Percentiles rank a stretch among this genome's conserved stretches.
Evolutionary conservation across 2,888 invertebrate species (phyloP).

Genomic region (Abrostola tripartita): DNA sequence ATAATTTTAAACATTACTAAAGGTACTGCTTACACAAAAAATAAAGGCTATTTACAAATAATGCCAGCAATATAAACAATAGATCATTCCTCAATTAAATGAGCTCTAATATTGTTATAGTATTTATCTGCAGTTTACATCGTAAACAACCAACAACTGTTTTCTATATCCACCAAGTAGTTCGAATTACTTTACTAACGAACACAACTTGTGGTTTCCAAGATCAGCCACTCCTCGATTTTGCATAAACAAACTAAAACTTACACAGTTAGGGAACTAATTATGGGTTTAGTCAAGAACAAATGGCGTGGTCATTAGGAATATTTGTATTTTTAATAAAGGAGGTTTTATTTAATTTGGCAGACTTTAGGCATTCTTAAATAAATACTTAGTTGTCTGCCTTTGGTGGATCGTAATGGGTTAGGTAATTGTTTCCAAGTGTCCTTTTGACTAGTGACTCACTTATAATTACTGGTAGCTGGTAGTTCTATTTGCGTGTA

Average conservation of each 20-base stretch:
- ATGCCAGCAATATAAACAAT: too few species aligned
- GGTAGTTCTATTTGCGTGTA: too few species aligned
- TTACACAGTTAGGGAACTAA: conserved; percentile 39
- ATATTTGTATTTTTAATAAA: conserved; percentile 8
- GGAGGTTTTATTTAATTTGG: neutral
- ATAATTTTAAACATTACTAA: too few species aligned
- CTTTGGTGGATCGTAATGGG: too few species aligned
- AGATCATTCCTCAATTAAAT: too few species aligned
- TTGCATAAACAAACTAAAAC: conserved; percentile 38
- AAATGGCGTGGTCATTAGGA: conserved; percentile 15
- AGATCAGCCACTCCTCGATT: conserved; percentile 16
- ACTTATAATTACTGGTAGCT: too few species aligned
- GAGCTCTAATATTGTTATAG: too few species aligned
- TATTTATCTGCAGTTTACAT: neutral
- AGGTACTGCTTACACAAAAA: too few species aligned
- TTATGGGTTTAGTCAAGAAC: conserved; percentile 24
- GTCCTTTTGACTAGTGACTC: too few species aligned
- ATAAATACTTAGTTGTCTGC: neutral
- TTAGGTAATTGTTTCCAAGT: too few species aligned
- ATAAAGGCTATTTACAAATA: too few species aligned
- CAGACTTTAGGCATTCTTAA: neutral
- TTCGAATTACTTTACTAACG: conserved; percentile 26
- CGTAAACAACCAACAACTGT: conserved; percentile 34
- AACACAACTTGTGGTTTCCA: conserved; percentile 23
- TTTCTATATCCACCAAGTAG: conserved; percentile 23